Conservation (phyloP, 2,888 invertebrate species). For the Drosophila nr. perissopoda region DNA sequence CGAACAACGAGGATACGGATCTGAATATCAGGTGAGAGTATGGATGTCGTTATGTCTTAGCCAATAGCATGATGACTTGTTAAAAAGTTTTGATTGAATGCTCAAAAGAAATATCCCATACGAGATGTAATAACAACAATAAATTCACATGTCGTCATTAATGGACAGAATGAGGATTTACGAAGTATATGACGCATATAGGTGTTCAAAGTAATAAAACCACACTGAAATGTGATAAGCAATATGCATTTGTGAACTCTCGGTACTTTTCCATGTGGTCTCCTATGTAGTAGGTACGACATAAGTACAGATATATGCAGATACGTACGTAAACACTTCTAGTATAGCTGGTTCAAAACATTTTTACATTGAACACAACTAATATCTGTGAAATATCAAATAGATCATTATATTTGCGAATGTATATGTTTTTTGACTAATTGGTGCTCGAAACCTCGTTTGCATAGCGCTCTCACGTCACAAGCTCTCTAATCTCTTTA, state of each 20-base stretch:
- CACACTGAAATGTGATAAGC: conserved; percentile 23
- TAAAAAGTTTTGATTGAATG: background rate
- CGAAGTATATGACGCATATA: conserved; percentile 18
- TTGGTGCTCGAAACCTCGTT: background rate
- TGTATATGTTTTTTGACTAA: background rate
- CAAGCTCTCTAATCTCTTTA: background rate
- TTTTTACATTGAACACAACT: background rate
- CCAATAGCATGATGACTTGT: background rate
- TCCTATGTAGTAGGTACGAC: background rate
- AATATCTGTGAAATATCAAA: background rate
- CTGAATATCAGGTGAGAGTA: background rate
- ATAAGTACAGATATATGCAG: background rate
- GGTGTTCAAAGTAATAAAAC: conserved; percentile 33
- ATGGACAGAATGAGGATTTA: conserved; percentile 7
- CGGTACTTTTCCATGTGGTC: background rate
- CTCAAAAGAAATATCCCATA: background rate
- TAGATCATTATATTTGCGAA: background rate
- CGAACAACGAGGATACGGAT: background rate
- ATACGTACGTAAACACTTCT: background rate
- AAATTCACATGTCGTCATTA: conserved; percentile 23
- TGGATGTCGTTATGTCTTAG: background rate
- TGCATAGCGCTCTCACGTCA: background rate
- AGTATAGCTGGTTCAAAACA: background rate
- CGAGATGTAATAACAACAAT: background rate
- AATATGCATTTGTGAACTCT: conserved; percentile 24